Conservation (phyloP, 2,888 invertebrate genomes). For the Phania funesta region DNA sequence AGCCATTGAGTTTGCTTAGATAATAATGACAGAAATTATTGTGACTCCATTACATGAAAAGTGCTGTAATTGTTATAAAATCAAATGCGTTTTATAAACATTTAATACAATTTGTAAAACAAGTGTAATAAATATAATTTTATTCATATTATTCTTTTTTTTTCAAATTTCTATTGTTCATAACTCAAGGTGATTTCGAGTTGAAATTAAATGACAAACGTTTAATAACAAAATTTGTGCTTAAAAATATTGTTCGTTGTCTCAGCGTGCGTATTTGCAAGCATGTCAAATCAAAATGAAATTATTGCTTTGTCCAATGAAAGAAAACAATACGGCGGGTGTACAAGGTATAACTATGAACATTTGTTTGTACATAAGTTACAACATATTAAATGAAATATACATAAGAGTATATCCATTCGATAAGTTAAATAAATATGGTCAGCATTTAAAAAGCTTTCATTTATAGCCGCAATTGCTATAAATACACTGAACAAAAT, state of each 20-base stretch:
- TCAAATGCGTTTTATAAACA: slow-evolving; percentile 4
- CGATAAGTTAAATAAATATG: slow-evolving; percentile 5
- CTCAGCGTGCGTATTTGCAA: background rate
- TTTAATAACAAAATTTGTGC: slow-evolving; percentile 27
- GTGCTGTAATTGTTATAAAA: background rate
- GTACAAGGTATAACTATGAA: slow-evolving; percentile 19
- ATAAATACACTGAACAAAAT: slow-evolving; percentile 12
- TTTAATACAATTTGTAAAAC: slow-evolving; percentile 25
- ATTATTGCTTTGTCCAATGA: slow-evolving; percentile 12
- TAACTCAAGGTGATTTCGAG: slow-evolving; percentile 42
- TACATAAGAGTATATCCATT: background rate
- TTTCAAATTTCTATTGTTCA: slow-evolving; percentile 40
- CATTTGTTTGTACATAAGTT: background rate
- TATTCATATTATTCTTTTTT: background rate
- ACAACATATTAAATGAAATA: background rate
- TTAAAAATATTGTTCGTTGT: slow-evolving; percentile 10
- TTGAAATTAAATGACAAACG: slow-evolving; percentile 29
- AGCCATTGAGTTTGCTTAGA: background rate
- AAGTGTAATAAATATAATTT: slow-evolving; percentile 13
- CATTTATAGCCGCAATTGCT: background rate
- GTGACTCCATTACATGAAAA: background rate
- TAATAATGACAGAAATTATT: background rate
- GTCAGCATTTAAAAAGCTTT: background rate
- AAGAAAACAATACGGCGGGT: slow-evolving; percentile 17
- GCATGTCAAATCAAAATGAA: slow-evolving; percentile 1